phyloP scores from a whole-genome alignment of 2,888 invertebrate genomes.

The Dromius quadrimaculatus region DNA sequence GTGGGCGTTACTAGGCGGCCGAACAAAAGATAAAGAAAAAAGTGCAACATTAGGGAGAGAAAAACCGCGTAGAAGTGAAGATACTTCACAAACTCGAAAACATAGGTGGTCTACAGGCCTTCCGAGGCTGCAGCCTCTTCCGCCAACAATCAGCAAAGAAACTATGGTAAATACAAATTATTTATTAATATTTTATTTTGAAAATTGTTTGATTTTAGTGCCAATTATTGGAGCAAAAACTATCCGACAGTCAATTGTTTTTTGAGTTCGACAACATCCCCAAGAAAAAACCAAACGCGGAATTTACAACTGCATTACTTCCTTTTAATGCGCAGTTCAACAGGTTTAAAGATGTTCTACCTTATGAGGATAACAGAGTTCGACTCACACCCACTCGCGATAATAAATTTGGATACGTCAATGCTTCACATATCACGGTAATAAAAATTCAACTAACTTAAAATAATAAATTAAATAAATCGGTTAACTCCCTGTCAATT shows the following conservation, averaged over 20 bases:
- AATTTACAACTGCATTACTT: constrained; percentile 78
- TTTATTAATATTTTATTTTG: not conserved
- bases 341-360: constrained; percentile 80
- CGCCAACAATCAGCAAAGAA: constrained; percentile 83
- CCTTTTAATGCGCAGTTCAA: constrained; percentile 74
- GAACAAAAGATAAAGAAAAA: constrained; percentile 71
- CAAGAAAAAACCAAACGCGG: constrained; percentile 78
- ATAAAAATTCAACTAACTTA: too few species aligned
- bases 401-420: constrained; percentile 91
- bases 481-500: too few species aligned
- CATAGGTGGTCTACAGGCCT: constrained; percentile 81
- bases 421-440: constrained; percentile 92
- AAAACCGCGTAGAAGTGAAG: constrained; percentile 69
- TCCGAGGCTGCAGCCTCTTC: constrained; percentile 78
- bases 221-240: constrained; percentile 75
- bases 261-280: constrained; percentile 90
- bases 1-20: constrained; percentile 77
- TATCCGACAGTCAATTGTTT: constrained; percentile 80
- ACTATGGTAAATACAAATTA: constrained; percentile 73
- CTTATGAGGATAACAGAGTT: constrained; percentile 92
- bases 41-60: constrained; percentile 79
- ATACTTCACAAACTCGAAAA: constrained; percentile 68
- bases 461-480: too few species aligned
- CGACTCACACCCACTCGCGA: constrained; percentile 83
- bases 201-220: constrained; percentile 65